Evolutionary conservation across 2,797 vertebrate species (phyloP).

Genomic region (Synaphobranchus kaupii): DNA sequence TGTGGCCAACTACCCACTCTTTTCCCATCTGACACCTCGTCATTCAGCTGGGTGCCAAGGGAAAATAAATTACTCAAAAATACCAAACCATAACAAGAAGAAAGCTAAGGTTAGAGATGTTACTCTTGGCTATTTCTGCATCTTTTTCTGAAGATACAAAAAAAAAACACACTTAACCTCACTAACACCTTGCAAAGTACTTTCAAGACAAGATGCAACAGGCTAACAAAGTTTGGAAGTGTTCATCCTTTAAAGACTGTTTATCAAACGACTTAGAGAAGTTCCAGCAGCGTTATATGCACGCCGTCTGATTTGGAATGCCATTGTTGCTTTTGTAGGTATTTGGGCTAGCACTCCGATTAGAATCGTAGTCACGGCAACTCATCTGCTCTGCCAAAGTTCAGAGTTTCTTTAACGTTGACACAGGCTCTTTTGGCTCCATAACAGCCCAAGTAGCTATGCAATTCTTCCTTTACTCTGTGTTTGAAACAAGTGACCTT

Average conservation of each 20-base stretch:
- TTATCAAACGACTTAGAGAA: not conserved
- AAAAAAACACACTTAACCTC: not conserved
- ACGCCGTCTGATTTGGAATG: conserved; percentile 37
- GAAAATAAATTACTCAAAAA: not conserved
- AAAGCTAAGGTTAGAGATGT: not conserved
- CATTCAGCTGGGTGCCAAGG: not conserved
- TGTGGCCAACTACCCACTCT: not conserved
- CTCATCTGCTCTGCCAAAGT: conserved; percentile 29
- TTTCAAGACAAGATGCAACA: conserved; percentile 20
- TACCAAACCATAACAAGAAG: not conserved
- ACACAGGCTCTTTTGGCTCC: conserved; percentile 41
- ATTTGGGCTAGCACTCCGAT: conserved; percentile 27
- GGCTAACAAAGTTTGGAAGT: not conserved
- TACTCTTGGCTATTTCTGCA: not conserved
- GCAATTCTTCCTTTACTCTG: conserved; percentile 37
- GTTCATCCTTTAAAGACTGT: not conserved
- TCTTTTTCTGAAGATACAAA: not conserved
- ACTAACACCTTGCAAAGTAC: not conserved
- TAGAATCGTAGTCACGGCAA: conserved; percentile 51
- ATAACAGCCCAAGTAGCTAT: conserved; percentile 41
- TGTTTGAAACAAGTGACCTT: not conserved
- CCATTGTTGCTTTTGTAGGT: conserved; percentile 36
- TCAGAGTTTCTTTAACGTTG: conserved; percentile 39
- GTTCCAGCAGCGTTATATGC: not conserved
- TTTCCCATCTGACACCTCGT: not conserved